Conservation (phyloP, 1,140 invertebrate species). For the Ceratosolen solmsi region DNA sequence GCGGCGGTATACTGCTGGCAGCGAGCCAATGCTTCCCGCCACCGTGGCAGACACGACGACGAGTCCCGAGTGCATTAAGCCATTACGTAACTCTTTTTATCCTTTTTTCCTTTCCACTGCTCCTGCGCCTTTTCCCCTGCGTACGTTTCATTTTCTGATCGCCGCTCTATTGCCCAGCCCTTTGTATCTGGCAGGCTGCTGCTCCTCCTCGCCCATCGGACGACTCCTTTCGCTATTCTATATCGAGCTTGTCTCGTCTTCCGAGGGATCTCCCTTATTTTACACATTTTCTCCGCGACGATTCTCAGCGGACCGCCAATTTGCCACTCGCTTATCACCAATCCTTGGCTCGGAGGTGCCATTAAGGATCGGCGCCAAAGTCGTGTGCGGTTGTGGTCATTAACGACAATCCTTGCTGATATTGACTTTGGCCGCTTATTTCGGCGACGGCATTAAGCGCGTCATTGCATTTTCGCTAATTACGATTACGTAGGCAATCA, state of each 20-base stretch:
- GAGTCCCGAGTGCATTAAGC: conserved; percentile 11
- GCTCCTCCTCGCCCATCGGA: background rate
- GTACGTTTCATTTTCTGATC: conserved; percentile 22
- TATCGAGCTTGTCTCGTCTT: background rate
- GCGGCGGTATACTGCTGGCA: background rate
- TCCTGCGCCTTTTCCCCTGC: background rate
- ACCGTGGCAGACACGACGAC: background rate
- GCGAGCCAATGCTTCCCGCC: background rate
- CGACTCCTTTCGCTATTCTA: background rate
- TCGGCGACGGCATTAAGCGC: no score
- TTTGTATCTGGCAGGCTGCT: conserved; percentile 3
- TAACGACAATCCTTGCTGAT: no score
- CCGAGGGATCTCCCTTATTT: background rate
- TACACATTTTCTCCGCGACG: background rate
- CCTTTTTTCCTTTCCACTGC: background rate
- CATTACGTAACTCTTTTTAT: conserved; percentile 1
- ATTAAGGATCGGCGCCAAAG: no score
- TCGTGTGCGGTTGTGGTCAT: no score
- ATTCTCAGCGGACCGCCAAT: background rate
- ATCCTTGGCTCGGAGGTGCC: no score
- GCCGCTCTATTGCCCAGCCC: background rate
- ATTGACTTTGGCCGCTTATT: no score
- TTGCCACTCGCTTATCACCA: background rate
- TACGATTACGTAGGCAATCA: no score
- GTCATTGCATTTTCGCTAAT: no score